These are phyloP conservation scores for Xenopus tropicalis DNA, from an alignment of 2,113 vertebrate species.

Conservation along the genomic window UCB_Xtro_10.0 CM004443.2:127432501-127433000, in stretches of 20 bases:
- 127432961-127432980: slow-evolving; percentile 4
- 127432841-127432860: no score
- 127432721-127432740: neutral
- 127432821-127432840: no score
- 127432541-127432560: neutral
- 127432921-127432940: slow-evolving; percentile 16
- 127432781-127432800: neutral
- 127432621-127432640: neutral
- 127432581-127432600: neutral
- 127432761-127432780: neutral
- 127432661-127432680: neutral
- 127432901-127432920: slow-evolving; percentile 27
- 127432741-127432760: neutral
- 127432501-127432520: neutral
- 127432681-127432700: neutral
- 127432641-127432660: neutral
- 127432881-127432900: slow-evolving; percentile 20
- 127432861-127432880: neutral
- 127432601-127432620: neutral
- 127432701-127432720: neutral
- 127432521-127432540: neutral
- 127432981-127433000: slow-evolving; percentile 35
- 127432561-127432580: neutral
- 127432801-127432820: neutral
- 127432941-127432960: slow-evolving; percentile 18